Percentiles rank a stretch among this genome's conserved stretches.
These are phyloP conservation scores for Podarcis raffonei DNA, from an alignment of 2,113 vertebrate species.

Conservation along the genomic window DNA sequence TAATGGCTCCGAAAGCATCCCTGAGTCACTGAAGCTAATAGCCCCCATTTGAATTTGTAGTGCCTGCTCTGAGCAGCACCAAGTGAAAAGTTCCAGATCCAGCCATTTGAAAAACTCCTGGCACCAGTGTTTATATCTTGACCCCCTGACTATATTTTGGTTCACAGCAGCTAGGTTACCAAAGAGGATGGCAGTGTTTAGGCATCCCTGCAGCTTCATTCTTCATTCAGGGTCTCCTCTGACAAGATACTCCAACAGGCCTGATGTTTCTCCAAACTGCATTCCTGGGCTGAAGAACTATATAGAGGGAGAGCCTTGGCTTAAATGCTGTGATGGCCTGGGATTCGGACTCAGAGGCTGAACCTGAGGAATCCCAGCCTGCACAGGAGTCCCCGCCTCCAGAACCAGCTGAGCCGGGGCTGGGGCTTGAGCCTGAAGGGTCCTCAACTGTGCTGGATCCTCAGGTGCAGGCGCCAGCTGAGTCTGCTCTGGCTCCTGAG, in stretches of 20 bases:
- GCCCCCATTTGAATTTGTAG: constrained; percentile 8
- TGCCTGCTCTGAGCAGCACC: constrained; percentile 32
- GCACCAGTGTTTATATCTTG: constrained; percentile 21
- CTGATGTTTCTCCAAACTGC: neutral
- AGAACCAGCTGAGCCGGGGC: too few relatives aligned
- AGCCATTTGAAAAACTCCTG: constrained; percentile 41
- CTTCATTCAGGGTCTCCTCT: neutral
- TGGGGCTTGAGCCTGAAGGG: too few relatives aligned
- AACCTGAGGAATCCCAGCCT: too few relatives aligned
- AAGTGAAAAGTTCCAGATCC: constrained; percentile 13
- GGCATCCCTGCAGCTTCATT: neutral
- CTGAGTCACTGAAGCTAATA: neutral
- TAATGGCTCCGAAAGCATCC: constrained; percentile 7
- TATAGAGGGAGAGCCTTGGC: neutral
- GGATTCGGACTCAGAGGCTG: too few relatives aligned
- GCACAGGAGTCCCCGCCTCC: too few relatives aligned
- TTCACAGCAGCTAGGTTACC: neutral
- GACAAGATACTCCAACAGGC: neutral
- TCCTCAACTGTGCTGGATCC: too few relatives aligned
- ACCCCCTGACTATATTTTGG: neutral
- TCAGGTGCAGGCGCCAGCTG: too few relatives aligned
- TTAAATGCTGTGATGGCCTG: too few relatives aligned
- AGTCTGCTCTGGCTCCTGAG: too few relatives aligned
- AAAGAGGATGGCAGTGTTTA: neutral
- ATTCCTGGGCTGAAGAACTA: neutral